Evolutionary conservation across 2,113 vertebrate genomes (phyloP), one percentile per base, ranked within the genome.

Genomic region (Xenopus borealis): DNA sequence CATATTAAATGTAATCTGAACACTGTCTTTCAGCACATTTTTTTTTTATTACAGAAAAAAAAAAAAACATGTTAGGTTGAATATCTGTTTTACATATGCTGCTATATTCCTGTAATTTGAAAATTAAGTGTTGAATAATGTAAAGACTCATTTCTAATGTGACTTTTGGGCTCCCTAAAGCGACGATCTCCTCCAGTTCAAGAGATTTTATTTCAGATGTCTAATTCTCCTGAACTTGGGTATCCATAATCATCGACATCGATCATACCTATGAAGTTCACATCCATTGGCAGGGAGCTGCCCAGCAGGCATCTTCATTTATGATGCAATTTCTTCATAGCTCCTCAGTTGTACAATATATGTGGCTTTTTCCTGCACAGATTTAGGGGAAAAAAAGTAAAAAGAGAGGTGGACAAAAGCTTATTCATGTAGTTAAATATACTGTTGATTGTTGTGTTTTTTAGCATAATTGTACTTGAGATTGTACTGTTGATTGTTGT

Each of bases 41-140:
- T n/a, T 7, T 62, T 47, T 64, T 66, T 44, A 62, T 69, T 19
- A 13, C n/a, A 18, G 55, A 40, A 55, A 27, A 27, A 27, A 27
- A 2, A 64, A 30, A 19, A 62, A 23, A 64, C 16, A n/a, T 61
- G 44, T 45, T 47, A 57, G 40, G 62, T 19, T 46, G 17, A n/a
- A 59, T 12, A 47, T 46, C 40, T 16, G 45, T 40, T 69, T 55
- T 69, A 69, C 33, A 57, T 63, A 45, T 13, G 16, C 19, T 53
- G 20, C 44, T 62, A 20, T 30, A 27, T 52, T 63, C 17, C 12
- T 33, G 46, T 70, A 30, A 27, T 62, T 45, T 57, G 12, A 18
- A 18, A 55, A 18, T 30, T 18, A 63, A 20, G 47, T 63, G 58
- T 57, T 77, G 46, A 64, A 70, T 70, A 77, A 70, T 77, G 67